Base-by-base conservation (phyloP, 2,888 invertebrate genomes). In the Lycia hirtaria region DNA sequence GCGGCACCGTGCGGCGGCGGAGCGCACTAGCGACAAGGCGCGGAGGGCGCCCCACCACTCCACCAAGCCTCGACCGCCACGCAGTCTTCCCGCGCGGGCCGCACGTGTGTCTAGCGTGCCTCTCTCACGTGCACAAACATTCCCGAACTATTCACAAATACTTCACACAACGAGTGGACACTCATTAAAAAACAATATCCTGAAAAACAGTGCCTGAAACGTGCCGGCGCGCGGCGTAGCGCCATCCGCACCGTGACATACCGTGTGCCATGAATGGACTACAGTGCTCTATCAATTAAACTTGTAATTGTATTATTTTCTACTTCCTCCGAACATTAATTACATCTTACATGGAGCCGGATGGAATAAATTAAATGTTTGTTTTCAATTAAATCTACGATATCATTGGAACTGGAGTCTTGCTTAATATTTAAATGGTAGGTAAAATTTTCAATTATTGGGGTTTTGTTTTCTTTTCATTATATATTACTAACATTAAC, bases 21-120 rank as follows among this genome's bases (percentile, higher is more conserved):
- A 52, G 63, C 49, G 78, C 62, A 83, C 79, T 80, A 80, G 38
- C 26, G 43, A 26, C 68, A 69, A 69, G 68, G 68, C 64, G 73
- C 72, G 76, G 77, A 79, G 73, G 76, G 77, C 80, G 73, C 86
- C 81, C 85, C 85, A 67, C 83, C 78, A 82, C 81, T 74, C 19
- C 22, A 22, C 75, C 80, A 76, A 80, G 75, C 77, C 74, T 70
- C 81, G 73, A 85, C 77, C 90, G 91, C 91, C 91, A 92, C 91
- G 91, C 91, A 92, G 91, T 92, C 91, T 92, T 92, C 88, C 88
- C 91, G 91, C 91, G 91, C 89, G 87, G 78, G 65, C 79, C 87
- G 85, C 90, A 90, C 91, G 90, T 91, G 91, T 83, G 81, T 82
- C 86, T 82, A 83, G 85, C 84, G 87, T 87, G 81, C 81, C 73